Base-by-base conservation (phyloP, 2,113 vertebrate species). In the Mesoclemmys tuberculata region DNA sequence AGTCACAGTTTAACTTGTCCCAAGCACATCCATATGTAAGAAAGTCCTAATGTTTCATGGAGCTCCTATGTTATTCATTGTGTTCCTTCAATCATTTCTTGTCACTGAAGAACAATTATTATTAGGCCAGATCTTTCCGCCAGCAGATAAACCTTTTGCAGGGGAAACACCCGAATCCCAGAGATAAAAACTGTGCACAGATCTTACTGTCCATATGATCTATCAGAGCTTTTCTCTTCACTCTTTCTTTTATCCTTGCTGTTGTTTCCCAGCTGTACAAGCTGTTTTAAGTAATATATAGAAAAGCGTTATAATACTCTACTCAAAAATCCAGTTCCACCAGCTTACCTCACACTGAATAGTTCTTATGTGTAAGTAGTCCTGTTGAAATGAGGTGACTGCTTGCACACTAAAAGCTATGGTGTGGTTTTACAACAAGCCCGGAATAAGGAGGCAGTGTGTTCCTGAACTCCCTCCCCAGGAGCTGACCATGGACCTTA, bases 281-380 rank as follows among this genome's bases (percentile, higher is more conserved):
- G 1, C 44, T 7, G 0, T 56, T 85, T 93, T 2, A 38, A 89
- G 56, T 54, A 5, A 12, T 27, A 1, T 5, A 13, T 14, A 22
- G 8, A 64, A 87, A 87, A 1, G 0, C 18, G 6, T 51, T 78
- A 5, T 22, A n/a, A 89, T 12, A 3, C 89, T 83, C 19, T 83
- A 3, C 12, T 18, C 7, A 64, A 48, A 74, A 4, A 83, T 55
- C 26, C 2, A 19, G 27, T 83, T 88, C 1, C 2, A 1, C 94
- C 26, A 48, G n/a, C 51, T 10, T 52, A 68, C 7, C 0, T 14
- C 1, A 3, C 1, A 12, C 3, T 56, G 35, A 82, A 4, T 14
- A 38, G 22, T 94, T 55, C 2, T 14, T 8, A 35, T 5, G 10
- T 58, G 26, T 9, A 82, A 85, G 41, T 21, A 82, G 24, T 71